Base-by-base conservation (phyloP, 2,113 vertebrate genomes). In the Channa argus region DNA sequence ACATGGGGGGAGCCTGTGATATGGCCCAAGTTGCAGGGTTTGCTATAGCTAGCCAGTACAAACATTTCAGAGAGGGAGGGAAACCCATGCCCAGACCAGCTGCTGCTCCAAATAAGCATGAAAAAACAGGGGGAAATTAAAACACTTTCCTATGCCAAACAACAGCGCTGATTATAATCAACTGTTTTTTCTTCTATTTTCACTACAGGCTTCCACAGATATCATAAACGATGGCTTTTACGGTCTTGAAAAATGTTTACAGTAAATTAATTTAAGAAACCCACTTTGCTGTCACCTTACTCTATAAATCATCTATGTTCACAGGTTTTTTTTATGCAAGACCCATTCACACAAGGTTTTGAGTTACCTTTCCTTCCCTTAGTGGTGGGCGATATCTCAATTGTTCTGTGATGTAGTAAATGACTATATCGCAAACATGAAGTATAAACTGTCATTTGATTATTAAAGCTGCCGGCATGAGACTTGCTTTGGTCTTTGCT, bases 21-120 rank as follows among this genome's bases (percentile, higher is more conserved):
- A 64, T 68, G 71, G 78, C 89, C 88, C 72, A 66, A 75, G 78
- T 88, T 86, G 74, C 71, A 38, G 74, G 68, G 69, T 81, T 71
- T 82, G 75, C 80, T 61, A 52, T 52, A 61, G 75, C 15, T 44
- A 10, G 90, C 91, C 91, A 93, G 90, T 82, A 74, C 87, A 93
- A 93, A 92, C 93, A 94, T 66, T 38, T 63, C 51, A 2, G 71
- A 82, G 79, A 88, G 91, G 90, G 88, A 91, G 89, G 89, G 89
- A 86, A 91, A 86, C 90, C 92, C 83, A 71, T 73, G 61, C 71
- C 79, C 74, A 76, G 69, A 86, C 84, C 91, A 91, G 90, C 88
- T 89, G 88, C 89, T 89, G 84, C 88, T 90, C 72, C 76, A 88
- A 88, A 91, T 86, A 88, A 88, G 74, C 63, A 82, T 68, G 71